Base-by-base conservation (phyloP, 2,888 invertebrate species). In the Agrenia bidenticulata region DNA sequence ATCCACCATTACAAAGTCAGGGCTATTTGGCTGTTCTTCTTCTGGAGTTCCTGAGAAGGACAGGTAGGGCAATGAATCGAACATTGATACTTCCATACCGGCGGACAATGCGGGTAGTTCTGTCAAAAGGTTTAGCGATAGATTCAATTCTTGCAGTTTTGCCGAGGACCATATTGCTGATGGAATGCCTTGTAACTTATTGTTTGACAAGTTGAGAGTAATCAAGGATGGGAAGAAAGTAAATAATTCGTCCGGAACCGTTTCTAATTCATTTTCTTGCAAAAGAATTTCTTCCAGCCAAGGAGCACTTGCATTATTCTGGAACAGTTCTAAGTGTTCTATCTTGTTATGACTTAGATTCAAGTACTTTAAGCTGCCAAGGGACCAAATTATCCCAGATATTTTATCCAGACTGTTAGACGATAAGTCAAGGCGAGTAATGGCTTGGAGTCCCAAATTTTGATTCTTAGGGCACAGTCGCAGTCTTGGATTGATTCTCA, bases 361-460 rank as follows among this genome's bases (percentile, higher is more conserved):
- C 26, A 96, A 81, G 78, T 90, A 89, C 77, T 85, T 86, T 51
- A 95, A 81, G 77, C 94, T 94, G 68, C 88, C 86, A 77, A 96
- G 82, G 68, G 89, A 87, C 79, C 97, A 94, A 55, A 98, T 83
- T 63, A 88, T 87, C 0, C 87, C 81, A 0, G 98, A 98, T 74
- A 98, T 80, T 26, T 85, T 83, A 0, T 86, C 85, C 57, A 99
- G 83, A 65, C 88, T 87, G 81, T 98, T 99, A 79, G 89, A 88
- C 7, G 96, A 94, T 49, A 98, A 84, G 80, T 99, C 98, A 26
- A 98, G 82, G 42, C 96, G 84, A 0, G 98, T 99, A 65, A 99
- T 88, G 0, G 96, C 94, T 77, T 89, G 89, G n/a, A 95, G 81
- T 0, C 92, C 88, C 4, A 89, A 85, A 64, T 87, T 85, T 72